Conservation (phyloP, 2,113 vertebrate genomes). For the Thinocorus orbignyianus region DNA sequence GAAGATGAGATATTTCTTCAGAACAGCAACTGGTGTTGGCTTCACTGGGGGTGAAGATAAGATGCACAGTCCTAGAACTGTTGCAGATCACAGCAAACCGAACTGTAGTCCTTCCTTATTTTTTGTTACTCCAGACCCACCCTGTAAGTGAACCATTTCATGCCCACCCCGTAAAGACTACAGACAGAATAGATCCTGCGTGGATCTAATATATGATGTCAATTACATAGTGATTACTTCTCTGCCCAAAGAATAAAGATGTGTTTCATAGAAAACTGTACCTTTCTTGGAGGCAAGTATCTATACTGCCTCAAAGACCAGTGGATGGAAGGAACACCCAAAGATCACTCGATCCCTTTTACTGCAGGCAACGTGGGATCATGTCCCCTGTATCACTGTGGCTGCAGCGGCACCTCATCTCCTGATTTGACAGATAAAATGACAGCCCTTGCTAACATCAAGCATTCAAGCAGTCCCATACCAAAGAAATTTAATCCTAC, state of each 20-base stretch:
- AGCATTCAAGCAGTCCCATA: not conserved
- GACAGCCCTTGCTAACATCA: not conserved
- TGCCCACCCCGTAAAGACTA: not conserved
- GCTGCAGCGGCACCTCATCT: not conserved
- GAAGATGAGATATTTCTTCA: not conserved
- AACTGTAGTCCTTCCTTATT: not conserved
- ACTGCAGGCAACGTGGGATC: accelerated
- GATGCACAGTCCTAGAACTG: not conserved
- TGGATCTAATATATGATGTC: not conserved
- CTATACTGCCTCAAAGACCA: not conserved
- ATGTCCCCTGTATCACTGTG: not conserved
- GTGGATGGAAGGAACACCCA: not conserved
- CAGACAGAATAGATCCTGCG: not conserved
- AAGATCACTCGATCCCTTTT: not conserved
- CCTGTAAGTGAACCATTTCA: not conserved
- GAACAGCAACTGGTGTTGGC: not conserved
- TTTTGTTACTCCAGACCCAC: not conserved
- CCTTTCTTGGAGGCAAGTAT: not conserved
- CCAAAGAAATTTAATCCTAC: not conserved
- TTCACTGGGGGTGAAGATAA: not conserved
- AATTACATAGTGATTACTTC: not conserved
- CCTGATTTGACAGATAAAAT: not conserved
- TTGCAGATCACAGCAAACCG: not conserved
- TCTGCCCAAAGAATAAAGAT: not conserved
- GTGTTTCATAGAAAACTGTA: not conserved